Base-by-base conservation (phyloP, 1,140 invertebrate genomes). In the Anthonomus grandis region DNA sequence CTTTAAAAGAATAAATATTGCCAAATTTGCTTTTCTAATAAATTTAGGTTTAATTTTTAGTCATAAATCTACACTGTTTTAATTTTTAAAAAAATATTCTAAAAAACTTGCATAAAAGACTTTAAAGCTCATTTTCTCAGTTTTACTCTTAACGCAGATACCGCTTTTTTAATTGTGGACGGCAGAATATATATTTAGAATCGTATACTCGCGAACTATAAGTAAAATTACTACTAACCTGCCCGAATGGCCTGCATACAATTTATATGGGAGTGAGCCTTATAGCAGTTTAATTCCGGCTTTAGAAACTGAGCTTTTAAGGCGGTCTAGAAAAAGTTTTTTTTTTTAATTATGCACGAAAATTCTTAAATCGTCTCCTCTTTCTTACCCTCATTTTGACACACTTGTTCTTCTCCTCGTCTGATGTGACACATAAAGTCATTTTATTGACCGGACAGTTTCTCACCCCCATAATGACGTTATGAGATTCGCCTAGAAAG, bases 331-430 rank as follows among this genome's bases (percentile, higher is more conserved):
- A 78, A 57, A 39, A 45, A 62, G 18, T 44, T 51, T 58, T 49
- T 34, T 1, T 1, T 34, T 3, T 34, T 12, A 34, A 2, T 13
- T 34, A 12, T 12, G 1, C 13, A 2, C 31, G 3, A 3, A 12
- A 2, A 12, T 34, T 2, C 13, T 6, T 39, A 17, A 39, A 42
- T 13, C 18, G 8, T 18, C n/a, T n/a, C n/a, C n/a, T 9, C 8
- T 46, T 1, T 18, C 50, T 51, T 57, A 95, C 91, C 79, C 84
- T 90, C 95, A 98, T 97, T 74, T 90, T 90, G 24, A 90, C 75
- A 73, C 95, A 98, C 77, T 98, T 98, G 21, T 87, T 84, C 74
- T 91, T 81, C 76, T 98, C 95, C 0, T 84, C 79, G 41, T 91
- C 84, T 0, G 94, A 97, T 1, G 93, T 94, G 5, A 97, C 89